A percentile compares a stretch with the other conserved stretches of the same genome.
phyloP scores from a whole-genome alignment of 2,888 invertebrate species.

The Yponomeuta cagnagella region DNA sequence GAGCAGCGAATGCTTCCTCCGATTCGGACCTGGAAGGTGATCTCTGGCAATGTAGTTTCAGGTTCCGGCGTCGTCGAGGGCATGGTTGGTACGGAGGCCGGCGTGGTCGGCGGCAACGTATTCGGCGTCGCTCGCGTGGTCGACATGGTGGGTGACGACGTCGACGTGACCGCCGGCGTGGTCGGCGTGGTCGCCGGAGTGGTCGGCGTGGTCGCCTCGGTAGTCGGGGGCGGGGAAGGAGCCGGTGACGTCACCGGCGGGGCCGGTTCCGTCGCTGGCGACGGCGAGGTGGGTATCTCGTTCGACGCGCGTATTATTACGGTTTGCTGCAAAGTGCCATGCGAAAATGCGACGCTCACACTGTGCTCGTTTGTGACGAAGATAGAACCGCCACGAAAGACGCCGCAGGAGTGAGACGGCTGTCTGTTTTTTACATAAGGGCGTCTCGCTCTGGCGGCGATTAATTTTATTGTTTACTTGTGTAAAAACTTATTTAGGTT shows the following conservation, averaged over 20 bases:
- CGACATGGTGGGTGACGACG: conserved; percentile 16
- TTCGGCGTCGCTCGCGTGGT: conserved; percentile 21
- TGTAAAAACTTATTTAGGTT: too few relatives aligned
- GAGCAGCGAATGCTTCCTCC: neutral
- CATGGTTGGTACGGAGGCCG: conserved; percentile 18
- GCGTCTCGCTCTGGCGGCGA: neutral
- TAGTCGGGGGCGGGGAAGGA: conserved; percentile 23
- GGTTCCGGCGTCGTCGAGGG: conserved; percentile 29
- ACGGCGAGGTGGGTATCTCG: conserved; percentile 53
- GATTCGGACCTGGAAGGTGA: conserved; percentile 48
- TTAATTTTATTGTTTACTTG: neutral
- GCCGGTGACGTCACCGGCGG: conserved; percentile 11
- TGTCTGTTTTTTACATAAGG: neutral
- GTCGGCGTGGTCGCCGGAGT: conserved; percentile 32
- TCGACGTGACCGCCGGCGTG: conserved; percentile 27
- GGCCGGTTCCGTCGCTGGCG: conserved; percentile 32
- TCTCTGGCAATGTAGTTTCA: conserved; percentile 53
- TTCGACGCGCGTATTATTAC: conserved; percentile 68
- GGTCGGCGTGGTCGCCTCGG: conserved; percentile 36
- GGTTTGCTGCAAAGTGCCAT: conserved; percentile 74
- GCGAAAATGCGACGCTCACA: conserved; percentile 67
- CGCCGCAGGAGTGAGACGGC: neutral
- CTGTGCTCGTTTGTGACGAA: conserved; percentile 48
- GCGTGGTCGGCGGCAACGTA: conserved; percentile 4
- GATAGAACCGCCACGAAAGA: conserved; percentile 38